These are phyloP conservation scores for Eristalinus sepulchralis DNA, from an alignment of 2,888 invertebrate species.

Conservation along the genomic window DNA sequence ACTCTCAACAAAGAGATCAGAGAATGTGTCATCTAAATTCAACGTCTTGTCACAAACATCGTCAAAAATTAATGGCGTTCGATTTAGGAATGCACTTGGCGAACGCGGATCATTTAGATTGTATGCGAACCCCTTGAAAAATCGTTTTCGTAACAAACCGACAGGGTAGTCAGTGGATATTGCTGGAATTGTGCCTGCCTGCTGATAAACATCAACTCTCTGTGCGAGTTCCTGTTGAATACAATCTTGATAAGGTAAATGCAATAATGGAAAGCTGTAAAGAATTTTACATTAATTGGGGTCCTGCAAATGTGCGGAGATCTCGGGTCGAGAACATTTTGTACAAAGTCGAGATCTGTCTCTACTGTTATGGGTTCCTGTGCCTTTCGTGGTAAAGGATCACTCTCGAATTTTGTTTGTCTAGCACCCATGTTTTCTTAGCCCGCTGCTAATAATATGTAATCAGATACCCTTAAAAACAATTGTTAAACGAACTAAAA, in stretches of 20 bases:
- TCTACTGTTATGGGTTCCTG: conserved; percentile 47
- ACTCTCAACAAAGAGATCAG: conserved; percentile 78
- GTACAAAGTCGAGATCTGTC: conserved; percentile 36
- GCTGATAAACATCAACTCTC: conserved; percentile 17
- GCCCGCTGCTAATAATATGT: neutral
- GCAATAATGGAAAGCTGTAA: neutral
- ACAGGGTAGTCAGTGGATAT: conserved; percentile 33
- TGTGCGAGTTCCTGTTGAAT: conserved; percentile 23
- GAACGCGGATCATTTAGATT: conserved; percentile 78
- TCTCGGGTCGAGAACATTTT: conserved; percentile 75
- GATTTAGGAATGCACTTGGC: conserved; percentile 75
- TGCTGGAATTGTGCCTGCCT: conserved; percentile 3
- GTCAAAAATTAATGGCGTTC: conserved; percentile 77
- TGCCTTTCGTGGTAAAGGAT: conserved; percentile 74
- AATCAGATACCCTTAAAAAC: conserved; percentile 53
- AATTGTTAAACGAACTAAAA: conserved; percentile 8
- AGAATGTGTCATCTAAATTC: conserved; percentile 78
- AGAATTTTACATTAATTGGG: conserved; percentile 74
- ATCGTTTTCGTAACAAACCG: conserved; percentile 75
- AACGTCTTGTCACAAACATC: conserved; percentile 76
- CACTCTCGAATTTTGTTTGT: conserved; percentile 76
- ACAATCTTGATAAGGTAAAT: neutral
- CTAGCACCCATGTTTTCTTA: conserved; percentile 75
- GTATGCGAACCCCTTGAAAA: conserved; percentile 76
- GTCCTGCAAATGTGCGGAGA: conserved; percentile 77